phyloP scores from a whole-genome alignment of 2,113 vertebrate genomes.

The Syngnathus typhle region DNA sequence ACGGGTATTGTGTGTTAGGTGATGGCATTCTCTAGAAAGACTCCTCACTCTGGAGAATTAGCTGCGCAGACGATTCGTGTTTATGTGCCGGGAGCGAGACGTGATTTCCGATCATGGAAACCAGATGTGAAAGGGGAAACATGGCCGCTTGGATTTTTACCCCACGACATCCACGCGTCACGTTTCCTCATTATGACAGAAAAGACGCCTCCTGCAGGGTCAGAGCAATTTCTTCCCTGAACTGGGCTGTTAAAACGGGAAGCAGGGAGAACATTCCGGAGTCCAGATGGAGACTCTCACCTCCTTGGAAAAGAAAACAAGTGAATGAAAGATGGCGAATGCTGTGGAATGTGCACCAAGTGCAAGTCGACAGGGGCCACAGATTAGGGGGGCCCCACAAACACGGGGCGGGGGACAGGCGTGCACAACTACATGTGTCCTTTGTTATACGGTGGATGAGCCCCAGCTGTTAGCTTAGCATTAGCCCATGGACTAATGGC shows the following conservation, averaged over 20 bases:
- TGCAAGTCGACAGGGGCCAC: background rate
- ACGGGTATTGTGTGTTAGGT: background rate
- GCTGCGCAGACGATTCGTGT: background rate
- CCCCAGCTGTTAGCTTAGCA: background rate
- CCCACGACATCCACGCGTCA: constrained; percentile 1
- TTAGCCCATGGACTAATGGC: background rate
- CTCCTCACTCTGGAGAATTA: background rate
- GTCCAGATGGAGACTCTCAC: constrained; percentile 20
- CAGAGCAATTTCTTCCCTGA: constrained; percentile 50
- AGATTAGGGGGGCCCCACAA: background rate
- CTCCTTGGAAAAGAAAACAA: constrained; percentile 5
- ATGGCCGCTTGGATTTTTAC: constrained; percentile 42
- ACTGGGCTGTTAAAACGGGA: constrained; percentile 44
- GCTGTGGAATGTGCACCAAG: background rate
- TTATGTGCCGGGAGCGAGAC: background rate
- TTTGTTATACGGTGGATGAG: constrained; percentile 33
- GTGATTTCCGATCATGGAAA: constrained; percentile 49
- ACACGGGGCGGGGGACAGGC: background rate
- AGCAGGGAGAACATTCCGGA: constrained; percentile 40
- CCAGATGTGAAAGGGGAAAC: constrained; percentile 63
- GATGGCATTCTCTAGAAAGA: background rate
- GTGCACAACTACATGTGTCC: constrained; percentile 45
- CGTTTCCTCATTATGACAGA: constrained; percentile 31
- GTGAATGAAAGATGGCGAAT: background rate
- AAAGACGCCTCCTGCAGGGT: constrained; percentile 22